phyloP scores from a whole-genome alignment of 2,113 vertebrate species.

The Ptilonorhynchus violaceus region DNA sequence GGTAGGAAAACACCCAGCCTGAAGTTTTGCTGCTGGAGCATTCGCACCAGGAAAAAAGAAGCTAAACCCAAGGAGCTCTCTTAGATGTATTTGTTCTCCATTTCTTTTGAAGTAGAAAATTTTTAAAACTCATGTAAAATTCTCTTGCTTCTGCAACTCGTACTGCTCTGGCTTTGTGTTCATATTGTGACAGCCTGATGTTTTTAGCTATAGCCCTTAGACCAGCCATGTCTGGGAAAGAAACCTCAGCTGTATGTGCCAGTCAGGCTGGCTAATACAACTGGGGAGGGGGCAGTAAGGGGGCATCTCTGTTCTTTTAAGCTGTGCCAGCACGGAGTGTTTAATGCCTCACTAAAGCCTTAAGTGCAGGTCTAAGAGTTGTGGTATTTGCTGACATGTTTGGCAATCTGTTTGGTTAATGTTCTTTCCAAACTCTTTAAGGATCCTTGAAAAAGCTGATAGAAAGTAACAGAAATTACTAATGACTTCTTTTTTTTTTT shows the following conservation, averaged over 20 bases:
- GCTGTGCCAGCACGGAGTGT: not conserved
- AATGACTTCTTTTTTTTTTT: not conserved
- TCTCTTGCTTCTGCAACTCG: not conserved
- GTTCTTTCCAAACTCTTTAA: not conserved
- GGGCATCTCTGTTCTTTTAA: not conserved
- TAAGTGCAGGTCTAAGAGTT: not conserved
- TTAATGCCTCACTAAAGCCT: not conserved
- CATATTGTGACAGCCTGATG: accelerated
- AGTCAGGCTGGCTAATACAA: not conserved
- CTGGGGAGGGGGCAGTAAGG: not conserved
- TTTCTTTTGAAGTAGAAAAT: not conserved
- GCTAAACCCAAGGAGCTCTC: not conserved
- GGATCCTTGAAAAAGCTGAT: constrained; percentile 16
- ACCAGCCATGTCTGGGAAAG: not conserved
- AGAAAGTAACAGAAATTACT: not conserved
- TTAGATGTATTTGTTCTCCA: not conserved
- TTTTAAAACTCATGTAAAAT: not conserved
- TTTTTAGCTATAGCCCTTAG: not conserved
- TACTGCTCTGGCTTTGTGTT: not conserved
- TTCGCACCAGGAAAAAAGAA: not conserved
- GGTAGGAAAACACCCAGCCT: not conserved
- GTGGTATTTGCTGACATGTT: constrained; percentile 24
- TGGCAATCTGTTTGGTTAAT: constrained; percentile 47
- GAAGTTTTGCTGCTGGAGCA: constrained; percentile 27
- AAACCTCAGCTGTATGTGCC: not conserved